phyloP scores from a whole-genome alignment of 2,797 vertebrate species.

The Podargus strigoides region DNA sequence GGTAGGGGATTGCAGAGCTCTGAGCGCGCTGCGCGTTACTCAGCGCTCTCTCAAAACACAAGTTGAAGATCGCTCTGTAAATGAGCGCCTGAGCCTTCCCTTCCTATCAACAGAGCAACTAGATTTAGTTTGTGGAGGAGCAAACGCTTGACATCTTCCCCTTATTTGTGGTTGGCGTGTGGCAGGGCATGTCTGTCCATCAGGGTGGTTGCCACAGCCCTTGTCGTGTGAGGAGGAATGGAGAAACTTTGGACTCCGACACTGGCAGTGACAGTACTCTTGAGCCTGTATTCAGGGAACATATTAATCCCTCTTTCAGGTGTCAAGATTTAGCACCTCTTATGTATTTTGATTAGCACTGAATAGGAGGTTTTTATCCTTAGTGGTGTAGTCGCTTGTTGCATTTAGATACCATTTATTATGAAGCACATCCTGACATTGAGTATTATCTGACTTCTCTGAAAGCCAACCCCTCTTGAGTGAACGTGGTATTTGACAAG shows the following conservation, averaged over 20 bases:
- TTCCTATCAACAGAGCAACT: background rate
- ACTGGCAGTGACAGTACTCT: background rate
- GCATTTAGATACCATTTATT: slow-evolving; percentile 4
- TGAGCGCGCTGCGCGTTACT: background rate
- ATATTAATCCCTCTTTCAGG: background rate
- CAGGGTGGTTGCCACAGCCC: background rate
- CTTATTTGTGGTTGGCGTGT: background rate
- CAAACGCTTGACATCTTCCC: background rate
- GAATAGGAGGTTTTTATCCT: background rate
- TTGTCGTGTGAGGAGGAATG: background rate
- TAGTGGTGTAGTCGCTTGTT: background rate
- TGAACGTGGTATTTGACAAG: slow-evolving; percentile 24
- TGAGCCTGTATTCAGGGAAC: background rate
- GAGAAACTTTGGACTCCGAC: background rate
- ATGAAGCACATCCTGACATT: background rate
- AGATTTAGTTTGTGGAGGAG: background rate
- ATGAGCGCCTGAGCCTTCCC: background rate
- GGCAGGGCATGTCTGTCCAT: background rate
- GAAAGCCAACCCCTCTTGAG: background rate
- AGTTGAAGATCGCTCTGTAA: background rate
- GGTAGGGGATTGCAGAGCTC: background rate
- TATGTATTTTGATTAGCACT: slow-evolving; percentile 17
- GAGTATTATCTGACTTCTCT: background rate
- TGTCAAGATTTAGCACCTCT: slow-evolving; percentile 5
- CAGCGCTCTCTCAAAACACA: background rate